Percentiles rank a stretch among this genome's conserved stretches.
Evolutionary conservation across 2,888 invertebrate species (phyloP).

Genomic region (Hoplodrina ambigua): DNA sequence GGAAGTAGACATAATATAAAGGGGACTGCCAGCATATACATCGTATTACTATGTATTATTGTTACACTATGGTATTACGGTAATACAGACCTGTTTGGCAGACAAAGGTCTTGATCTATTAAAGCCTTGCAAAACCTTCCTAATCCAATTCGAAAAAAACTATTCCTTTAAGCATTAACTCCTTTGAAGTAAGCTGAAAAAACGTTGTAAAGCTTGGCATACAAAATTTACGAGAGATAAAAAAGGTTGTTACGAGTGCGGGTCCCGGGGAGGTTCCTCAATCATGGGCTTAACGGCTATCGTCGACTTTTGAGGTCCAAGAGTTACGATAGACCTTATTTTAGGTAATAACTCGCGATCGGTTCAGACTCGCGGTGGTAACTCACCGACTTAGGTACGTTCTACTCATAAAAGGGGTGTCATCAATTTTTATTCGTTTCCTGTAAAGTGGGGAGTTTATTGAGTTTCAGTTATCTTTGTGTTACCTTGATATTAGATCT

Average conservation of each 20-base stretch:
- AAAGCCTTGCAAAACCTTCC: conserved; percentile 15
- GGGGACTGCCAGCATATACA: not conserved
- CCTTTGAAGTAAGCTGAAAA: conserved; percentile 44
- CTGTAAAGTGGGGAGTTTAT: conserved; percentile 37
- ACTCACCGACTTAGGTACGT: conserved; percentile 40
- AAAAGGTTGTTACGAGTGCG: conserved; percentile 49
- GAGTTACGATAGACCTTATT: conserved; percentile 63
- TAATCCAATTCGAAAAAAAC: conserved; percentile 33
- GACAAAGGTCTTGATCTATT: conserved; percentile 40
- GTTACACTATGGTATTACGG: not conserved
- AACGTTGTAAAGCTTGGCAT: conserved; percentile 42
- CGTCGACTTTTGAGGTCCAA: conserved; percentile 55
- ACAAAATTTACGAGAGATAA: conserved; percentile 62
- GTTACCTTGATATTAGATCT: conserved; percentile 26
- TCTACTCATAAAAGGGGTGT: conserved; percentile 49
- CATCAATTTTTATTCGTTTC: conserved; percentile 53
- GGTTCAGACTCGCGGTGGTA: conserved; percentile 22
- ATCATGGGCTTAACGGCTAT: conserved; percentile 65
- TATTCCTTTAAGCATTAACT: conserved; percentile 21
- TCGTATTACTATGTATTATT: not conserved
- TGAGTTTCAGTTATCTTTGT: conserved; percentile 30
- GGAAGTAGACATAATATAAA: not conserved
- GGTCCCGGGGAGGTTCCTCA: conserved; percentile 56
- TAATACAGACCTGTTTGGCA: not conserved
- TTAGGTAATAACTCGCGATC: conserved; percentile 60